Base-by-base conservation (phyloP, 92 coral and sea anemone species). In the Palythoa caribaeorum region DNA sequence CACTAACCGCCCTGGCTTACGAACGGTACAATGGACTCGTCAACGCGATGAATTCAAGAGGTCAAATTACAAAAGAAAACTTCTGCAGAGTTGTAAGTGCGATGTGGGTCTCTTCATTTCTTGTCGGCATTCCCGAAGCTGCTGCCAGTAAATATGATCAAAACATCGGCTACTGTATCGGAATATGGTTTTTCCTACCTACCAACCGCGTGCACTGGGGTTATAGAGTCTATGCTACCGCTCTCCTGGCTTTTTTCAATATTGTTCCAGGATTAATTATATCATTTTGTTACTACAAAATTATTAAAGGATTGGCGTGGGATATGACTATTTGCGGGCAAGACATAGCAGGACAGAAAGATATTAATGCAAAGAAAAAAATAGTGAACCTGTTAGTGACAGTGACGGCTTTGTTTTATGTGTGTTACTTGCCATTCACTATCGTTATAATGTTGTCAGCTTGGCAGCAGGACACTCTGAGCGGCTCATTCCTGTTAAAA, bases 1-100 rank as follows among this genome's bases (percentile, higher is more conserved):
- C 86, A 63, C 59, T 81, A 53, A 50, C 86, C 2, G 86, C 76
- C 20, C 75, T 81, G 62, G 86, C 86, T 6, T 65, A 65, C 39
- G 86, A 81, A 40, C 86, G 86, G 3, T 81, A 81, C 28, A 65
- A 68, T 13, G 86, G 76, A 21, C 76, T 81, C 50, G 74, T 65
- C 16, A 65, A 68, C 47, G 75, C 86, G 21, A 47, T 65, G 86
- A 65, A 65, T 19, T 65, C 86, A 3, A 71, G 62, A 4, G 20
- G 44, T 81, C 40, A 47, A 47, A 76, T 81, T 4, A 81, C 86
- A 48, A 65, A 65, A 13, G 86, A 66, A 81, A 81, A 81, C 21
- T 65, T 81, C 66, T 52, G 36, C n/a, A 47, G 47, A 20, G 86
- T 66, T 20, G 44, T 81, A 44, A 68, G 7, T 8, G 15, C 60